phyloP scores from a whole-genome alignment of 2,113 vertebrate species.

The Desmodus rotundus region DNA sequence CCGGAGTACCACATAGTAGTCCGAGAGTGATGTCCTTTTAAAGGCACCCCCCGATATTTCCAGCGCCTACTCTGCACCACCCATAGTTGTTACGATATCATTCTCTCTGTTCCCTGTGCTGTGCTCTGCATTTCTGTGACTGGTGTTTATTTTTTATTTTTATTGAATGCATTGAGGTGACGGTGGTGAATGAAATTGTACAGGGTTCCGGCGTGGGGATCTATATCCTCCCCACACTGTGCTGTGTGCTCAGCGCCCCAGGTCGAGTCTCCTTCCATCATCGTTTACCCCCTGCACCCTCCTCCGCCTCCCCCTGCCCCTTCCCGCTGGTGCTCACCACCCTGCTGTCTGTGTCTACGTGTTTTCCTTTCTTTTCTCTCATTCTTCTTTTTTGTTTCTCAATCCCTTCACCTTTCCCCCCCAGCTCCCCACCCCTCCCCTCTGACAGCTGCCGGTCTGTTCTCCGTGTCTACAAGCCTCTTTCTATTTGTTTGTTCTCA shows the following conservation, averaged over 20 bases:
- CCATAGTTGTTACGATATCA: rapidly evolving
- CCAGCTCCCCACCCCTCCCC: neutral
- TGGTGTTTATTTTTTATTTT: neutral
- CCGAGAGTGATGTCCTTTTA: too few species aligned
- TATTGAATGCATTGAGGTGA: neutral
- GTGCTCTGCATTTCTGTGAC: neutral
- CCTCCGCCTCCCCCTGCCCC: rapidly evolving
- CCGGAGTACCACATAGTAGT: too few species aligned
- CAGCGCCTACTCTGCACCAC: too few species aligned
- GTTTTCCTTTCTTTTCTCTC: too few species aligned
- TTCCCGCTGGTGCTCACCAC: neutral
- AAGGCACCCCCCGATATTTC: neutral
- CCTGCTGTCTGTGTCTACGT: too few species aligned
- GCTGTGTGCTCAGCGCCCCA: neutral
- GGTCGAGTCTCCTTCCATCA: too few species aligned
- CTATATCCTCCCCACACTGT: too few species aligned
- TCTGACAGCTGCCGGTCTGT: neutral
- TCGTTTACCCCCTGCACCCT: too few species aligned
- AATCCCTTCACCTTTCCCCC: neutral
- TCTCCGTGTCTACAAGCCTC: neutral
- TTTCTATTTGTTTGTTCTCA: neutral
- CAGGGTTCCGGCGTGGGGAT: rapidly evolving
- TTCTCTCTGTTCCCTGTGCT: neutral
- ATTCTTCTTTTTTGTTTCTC: too few species aligned
- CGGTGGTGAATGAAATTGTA: neutral